Evolutionary conservation across 37 sponge, comb jelly and placozoan genomes (phyloP), one percentile per base, ranked within the genome.

Genomic region (Spongia lamella): DNA sequence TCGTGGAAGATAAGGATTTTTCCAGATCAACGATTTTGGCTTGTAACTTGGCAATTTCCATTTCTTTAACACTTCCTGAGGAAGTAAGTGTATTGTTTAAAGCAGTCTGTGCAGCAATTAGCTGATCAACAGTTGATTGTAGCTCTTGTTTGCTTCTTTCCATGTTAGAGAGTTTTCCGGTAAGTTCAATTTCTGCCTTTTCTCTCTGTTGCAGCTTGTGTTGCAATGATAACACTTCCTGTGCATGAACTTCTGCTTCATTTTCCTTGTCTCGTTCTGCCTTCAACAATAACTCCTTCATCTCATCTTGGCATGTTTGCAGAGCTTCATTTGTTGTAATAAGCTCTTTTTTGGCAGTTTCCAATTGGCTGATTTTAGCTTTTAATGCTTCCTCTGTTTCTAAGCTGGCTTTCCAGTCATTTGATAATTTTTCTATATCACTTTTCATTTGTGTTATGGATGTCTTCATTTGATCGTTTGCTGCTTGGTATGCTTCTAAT

Each of bases 51-150:
- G 78, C 43, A 20, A 88, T 76, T 58, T 88, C 88, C 25, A 25
- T 66, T 5, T 85, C 83, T 43, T 70, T 85, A 67, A 81, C 81
- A 37, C 70, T 72, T 4, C 77, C 85, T 9, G 70, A 56, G 15
- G 54, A 26, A 0, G 58, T 47, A 20, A 89, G 61, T 17, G 85
- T 66, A 26, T 70, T 22, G 51, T 54, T 68, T 61, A 90, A 77
- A 7, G 82, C 83, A 21, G 66, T 50, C 73, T 90, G 91, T 17
- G 70, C 76, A 31, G 81, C 73, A 14, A 68, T 34, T 4, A 84
- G 65, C 21, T 84, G 76, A 2, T 70, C 65, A 3, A 68, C 36
- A 7, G 66, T 70, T 1, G 25, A 25, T 52, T 74, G 65, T 34
- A 61, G 37, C 51, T 89, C 90, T 7, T 29, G 50, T 31, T 69